Evolutionary conservation across 1,140 invertebrate genomes (phyloP).

Genomic region (Triops longicaudatus): DNA sequence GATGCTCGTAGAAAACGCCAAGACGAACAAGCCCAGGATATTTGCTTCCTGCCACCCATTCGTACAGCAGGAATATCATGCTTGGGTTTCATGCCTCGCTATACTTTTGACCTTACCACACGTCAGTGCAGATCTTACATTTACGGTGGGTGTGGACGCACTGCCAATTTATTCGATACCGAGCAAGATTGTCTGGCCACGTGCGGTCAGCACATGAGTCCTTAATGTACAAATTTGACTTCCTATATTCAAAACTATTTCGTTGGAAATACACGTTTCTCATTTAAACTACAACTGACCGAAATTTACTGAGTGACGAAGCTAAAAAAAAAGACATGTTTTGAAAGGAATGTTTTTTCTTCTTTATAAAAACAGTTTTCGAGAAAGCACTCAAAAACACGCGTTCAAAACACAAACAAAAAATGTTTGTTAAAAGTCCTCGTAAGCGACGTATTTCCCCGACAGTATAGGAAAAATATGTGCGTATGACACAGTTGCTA

Average conservation of each 20-base stretch:
- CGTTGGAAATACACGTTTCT: background rate
- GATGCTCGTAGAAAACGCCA: background rate
- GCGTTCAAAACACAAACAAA: background rate
- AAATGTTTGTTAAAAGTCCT: background rate
- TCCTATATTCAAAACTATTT: background rate
- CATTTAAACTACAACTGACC: background rate
- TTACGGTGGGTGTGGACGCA: constrained; percentile 32
- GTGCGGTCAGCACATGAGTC: constrained; percentile 21
- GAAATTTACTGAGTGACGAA: too few relatives aligned
- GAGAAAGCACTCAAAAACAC: background rate
- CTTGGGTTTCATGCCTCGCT: constrained; percentile 19
- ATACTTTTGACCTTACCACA: constrained; percentile 22
- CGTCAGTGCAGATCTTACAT: constrained; percentile 31
- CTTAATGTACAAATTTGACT: background rate
- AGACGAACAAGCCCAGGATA: background rate
- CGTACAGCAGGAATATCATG: background rate
- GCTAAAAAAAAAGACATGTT: too few relatives aligned
- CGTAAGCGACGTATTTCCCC: background rate
- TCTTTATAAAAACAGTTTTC: too few relatives aligned
- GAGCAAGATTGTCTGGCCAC: constrained; percentile 30
- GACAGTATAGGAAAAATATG: background rate
- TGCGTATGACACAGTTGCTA: background rate
- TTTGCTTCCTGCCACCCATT: constrained; percentile 19
- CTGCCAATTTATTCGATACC: constrained; percentile 32
- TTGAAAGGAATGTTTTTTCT: too few relatives aligned